These are phyloP conservation scores for Percopsis transmontana DNA, from an alignment of 2,113 vertebrate species.

Conservation along the genomic window DNA sequence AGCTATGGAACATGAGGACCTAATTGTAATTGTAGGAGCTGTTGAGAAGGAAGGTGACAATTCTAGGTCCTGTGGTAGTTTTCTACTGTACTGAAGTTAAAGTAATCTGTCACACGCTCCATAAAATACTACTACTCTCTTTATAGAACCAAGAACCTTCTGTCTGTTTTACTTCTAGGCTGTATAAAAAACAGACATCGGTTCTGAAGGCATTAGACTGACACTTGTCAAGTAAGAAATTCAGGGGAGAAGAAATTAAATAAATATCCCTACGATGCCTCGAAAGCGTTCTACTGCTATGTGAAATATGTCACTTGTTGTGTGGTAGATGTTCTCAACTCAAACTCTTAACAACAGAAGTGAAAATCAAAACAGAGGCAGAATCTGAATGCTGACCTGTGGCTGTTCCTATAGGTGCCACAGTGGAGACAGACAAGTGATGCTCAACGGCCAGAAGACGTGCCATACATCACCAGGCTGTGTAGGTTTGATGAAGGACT, in stretches of 20 bases:
- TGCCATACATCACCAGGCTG: constrained; percentile 7
- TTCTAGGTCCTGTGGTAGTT: too few relatives aligned
- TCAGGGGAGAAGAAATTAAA: background rate
- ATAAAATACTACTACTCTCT: too few relatives aligned
- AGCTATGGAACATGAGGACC: background rate
- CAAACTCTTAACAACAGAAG: constrained; percentile 4
- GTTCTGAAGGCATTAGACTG: too few relatives aligned
- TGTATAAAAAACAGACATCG: background rate
- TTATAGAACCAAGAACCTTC: too few relatives aligned
- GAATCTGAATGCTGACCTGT: background rate
- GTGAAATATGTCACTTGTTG: background rate
- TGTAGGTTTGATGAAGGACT: constrained; percentile 15
- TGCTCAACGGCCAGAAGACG: background rate
- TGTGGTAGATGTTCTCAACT: background rate
- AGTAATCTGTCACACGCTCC: too few relatives aligned
- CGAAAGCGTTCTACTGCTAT: constrained; percentile 13
- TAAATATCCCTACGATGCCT: background rate
- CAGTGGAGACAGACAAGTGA: constrained; percentile 2
- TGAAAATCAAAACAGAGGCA: constrained; percentile 17
- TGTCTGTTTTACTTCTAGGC: too few relatives aligned
- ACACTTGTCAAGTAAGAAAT: background rate
- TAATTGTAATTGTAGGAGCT: too few relatives aligned
- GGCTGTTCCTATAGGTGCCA: background rate
- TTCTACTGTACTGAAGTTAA: too few relatives aligned
- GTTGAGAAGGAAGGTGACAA: too few relatives aligned